phyloP scores from a whole-genome alignment of 2,113 vertebrate genomes.

The Morone saxatilis region DNA sequence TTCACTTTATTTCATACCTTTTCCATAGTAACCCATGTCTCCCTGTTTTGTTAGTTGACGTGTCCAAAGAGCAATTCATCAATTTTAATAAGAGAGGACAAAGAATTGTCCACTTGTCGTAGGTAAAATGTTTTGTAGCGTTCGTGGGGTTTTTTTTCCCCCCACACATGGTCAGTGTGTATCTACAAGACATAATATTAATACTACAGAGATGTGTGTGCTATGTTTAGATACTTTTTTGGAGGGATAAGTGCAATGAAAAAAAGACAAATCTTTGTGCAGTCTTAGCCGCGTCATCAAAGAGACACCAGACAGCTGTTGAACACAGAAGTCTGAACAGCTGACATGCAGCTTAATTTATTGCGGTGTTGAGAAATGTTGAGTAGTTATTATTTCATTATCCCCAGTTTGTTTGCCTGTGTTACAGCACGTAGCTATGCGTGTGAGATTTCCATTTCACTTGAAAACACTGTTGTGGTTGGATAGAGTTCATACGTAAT shows the following conservation, averaged over 20 bases:
- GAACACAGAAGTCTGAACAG: constrained; percentile 15
- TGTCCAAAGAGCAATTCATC: constrained; percentile 29
- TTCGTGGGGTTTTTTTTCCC: background rate
- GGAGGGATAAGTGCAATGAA: constrained; percentile 63
- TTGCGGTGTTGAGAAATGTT: constrained; percentile 24
- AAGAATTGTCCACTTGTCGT: background rate
- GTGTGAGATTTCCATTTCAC: constrained; percentile 45
- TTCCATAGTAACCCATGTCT: background rate
- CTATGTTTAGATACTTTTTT: constrained; percentile 25
- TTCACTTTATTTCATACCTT: background rate
- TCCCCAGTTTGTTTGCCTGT: constrained; percentile 41
- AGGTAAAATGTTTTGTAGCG: background rate
- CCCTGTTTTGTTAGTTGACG: background rate
- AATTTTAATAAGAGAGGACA: background rate
- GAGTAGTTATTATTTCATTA: constrained; percentile 26
- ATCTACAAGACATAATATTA: constrained; percentile 4
- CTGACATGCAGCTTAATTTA: constrained; percentile 9
- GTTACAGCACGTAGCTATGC: constrained; percentile 46
- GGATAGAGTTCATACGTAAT: constrained; percentile 1
- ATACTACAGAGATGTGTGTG: background rate
- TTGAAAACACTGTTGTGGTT: constrained; percentile 38
- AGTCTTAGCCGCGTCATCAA: constrained; percentile 36
- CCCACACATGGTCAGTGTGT: constrained; percentile 10
- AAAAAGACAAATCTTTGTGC: constrained; percentile 49
- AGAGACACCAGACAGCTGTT: background rate